Base-by-base conservation (phyloP, 2,113 vertebrate genomes). In the Delphinapterus leucas region DNA sequence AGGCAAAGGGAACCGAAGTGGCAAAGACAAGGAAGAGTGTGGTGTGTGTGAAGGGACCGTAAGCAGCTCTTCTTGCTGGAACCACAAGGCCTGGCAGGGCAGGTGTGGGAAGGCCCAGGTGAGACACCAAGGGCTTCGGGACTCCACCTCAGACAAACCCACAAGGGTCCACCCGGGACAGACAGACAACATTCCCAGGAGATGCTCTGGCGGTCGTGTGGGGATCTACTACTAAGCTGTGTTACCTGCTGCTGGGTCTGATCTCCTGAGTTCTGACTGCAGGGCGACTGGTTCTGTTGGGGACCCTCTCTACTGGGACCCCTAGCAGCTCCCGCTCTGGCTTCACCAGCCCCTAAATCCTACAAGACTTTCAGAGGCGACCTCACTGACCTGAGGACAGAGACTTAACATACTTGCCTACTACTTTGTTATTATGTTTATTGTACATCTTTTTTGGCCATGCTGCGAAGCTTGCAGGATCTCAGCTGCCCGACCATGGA, bases 91-190 rank as follows among this genome's bases (percentile, higher is more conserved):
- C 10, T 1, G 4, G 61, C 4, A 12, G 31, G 7, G 15, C 0
- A 1, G 12, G 13, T 2, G 15, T 0, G 23, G 47, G 47, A 70
- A 49, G 21, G 14, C 1, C 65, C 17, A 2, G 15, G 9, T 10
- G 47, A 41, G 60, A 10, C 5, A 21, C 4, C 3, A 36, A 38
- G 55, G 76, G 55, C 44, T 31, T 49, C 8, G 1, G 23, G 6
- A 26, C 4, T 53, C 71, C 44, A 28, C 2, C 0, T 11, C 33
- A 5, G 68, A 70, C 21, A 26, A 18, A 8, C 2, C 15, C 74
- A 1, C 15, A 33, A 36, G 21, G 53, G 44, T 10, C 28, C 6
- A 38, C 25, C 6, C 2, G 0, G 8, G 71, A 38, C 13, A 28
- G 44, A 82, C 12, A 20, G 73, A 55, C 44, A 25, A 7, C 10